These are phyloP conservation scores for Gastrophryne carolinensis DNA, from an alignment of 2,797 vertebrate genomes.

Conservation along the genomic window DNA sequence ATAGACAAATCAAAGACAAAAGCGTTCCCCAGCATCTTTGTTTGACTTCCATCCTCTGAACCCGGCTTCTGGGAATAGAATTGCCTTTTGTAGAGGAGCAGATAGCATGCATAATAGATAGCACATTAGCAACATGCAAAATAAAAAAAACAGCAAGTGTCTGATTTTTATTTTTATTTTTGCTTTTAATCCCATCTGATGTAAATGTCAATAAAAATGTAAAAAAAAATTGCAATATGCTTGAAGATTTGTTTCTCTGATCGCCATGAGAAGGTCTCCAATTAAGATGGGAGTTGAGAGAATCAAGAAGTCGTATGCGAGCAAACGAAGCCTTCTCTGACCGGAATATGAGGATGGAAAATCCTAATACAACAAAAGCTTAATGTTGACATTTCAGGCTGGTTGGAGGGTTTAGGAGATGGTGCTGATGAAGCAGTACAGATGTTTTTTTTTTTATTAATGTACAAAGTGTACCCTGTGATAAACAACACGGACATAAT, in stretches of 20 bases:
- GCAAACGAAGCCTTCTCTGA: background rate
- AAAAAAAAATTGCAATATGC: constrained; percentile 11
- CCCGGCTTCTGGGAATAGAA: constrained; percentile 63
- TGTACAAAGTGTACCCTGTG: constrained; percentile 15
- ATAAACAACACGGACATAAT: constrained; percentile 13
- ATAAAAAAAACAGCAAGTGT: constrained; percentile 69
- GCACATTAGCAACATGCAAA: constrained; percentile 61
- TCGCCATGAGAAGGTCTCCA: constrained; percentile 13
- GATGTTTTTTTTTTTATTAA: constrained; percentile 13
- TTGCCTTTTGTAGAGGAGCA: constrained; percentile 67
- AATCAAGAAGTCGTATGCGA: background rate
- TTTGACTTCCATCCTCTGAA: constrained; percentile 65
- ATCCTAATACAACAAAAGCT: constrained; percentile 17
- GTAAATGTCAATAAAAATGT: constrained; percentile 22
- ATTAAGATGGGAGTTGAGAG: background rate
- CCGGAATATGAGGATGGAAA: background rate
- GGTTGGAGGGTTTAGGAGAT: constrained; percentile 27
- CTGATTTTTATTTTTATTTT: constrained; percentile 20
- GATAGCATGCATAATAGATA: constrained; percentile 57
- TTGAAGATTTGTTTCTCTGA: constrained; percentile 11
- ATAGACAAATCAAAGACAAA: constrained; percentile 56
- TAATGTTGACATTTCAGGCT: constrained; percentile 29
- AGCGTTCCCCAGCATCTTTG: constrained; percentile 66
- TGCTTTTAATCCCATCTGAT: constrained; percentile 21
- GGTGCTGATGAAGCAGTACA: background rate